Base-by-base conservation (phyloP, 2,113 vertebrate genomes). In the Dicentrarchus labrax region DNA sequence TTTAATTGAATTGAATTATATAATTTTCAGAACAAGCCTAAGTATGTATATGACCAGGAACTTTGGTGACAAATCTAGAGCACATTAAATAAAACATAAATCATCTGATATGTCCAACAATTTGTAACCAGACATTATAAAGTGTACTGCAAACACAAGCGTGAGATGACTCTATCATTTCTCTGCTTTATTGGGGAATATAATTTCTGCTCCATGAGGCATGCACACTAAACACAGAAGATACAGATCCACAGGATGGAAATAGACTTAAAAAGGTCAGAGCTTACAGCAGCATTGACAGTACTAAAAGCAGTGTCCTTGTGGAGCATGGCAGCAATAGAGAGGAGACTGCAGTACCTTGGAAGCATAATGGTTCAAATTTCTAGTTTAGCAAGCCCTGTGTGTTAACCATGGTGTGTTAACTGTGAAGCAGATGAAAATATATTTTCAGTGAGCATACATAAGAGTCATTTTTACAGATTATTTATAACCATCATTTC, bases 201-300 rank as follows among this genome's bases (percentile, higher is more conserved):
- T 22, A 60, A 73, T 76, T 86, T 85, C 62, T 82, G 81, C 77
- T 78, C 70, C 68, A 48, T 3, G 54, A 79, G 74, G 77, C 71
- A 0, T 68, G 76, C 66, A 67, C 76, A 51, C 80, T 86, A 68
- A 83, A 72, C 80, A 88, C 70, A 48, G 48, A 77, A 76, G 77
- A 81, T 76, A 89, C 81, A 82, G 76, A 89, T 78, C 75, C 83
- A 21, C 15, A 2, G 84, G 66, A 90, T 84, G 76, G 86, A 89
- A 89, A 90, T 69, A 88, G 73, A 90, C 80, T 88, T 89, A 70
- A 85, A 91, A 92, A 91, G 87, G 91, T 92, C 90, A 91, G 72
- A 7, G 73, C 82, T 91, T 87, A 83, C 84, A 82, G 66, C 88
- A 70, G 84, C 86, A 81, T 66, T 78, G 82, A 82, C 67, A 80